A percentile compares a stretch with the other conserved stretches of the same genome.
phyloP scores from a whole-genome alignment of 1,140 invertebrate genomes.

The Medauroidea extradentata region DNA sequence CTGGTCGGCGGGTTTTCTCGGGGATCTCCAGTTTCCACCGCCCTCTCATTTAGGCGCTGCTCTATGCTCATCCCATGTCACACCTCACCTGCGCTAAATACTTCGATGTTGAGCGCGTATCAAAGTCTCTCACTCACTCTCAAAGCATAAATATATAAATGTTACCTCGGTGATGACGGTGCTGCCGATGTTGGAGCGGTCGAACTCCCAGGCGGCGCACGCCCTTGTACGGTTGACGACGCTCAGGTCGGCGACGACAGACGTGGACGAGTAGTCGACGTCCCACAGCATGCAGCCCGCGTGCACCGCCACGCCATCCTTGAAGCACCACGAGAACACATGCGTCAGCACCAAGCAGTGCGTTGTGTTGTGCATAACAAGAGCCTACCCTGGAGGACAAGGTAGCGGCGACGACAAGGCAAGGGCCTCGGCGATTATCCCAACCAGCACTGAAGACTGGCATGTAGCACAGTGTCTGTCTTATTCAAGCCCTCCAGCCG shows the following conservation, averaged over 20 bases:
- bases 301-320: slow-evolving; percentile 4
- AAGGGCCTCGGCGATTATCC: too few relatives aligned
- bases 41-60: too few relatives aligned
- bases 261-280: slow-evolving; percentile 16
- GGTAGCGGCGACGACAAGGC: too few relatives aligned
- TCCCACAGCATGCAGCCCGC: slow-evolving; percentile 25
- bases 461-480: too few relatives aligned
- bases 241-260: slow-evolving; percentile 50
- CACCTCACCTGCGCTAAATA: too few relatives aligned
- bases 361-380: not conserved
- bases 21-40: too few relatives aligned
- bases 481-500: too few relatives aligned
- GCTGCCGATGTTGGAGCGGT: not conserved
- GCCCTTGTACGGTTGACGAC: slow-evolving; percentile 21
- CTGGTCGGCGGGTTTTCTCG: too few relatives aligned
- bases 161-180: slow-evolving; percentile 3
- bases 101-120: too few relatives aligned
- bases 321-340: slow-evolving; percentile 15
- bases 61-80: too few relatives aligned
- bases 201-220: slow-evolving; percentile 6
- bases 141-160: not conserved
- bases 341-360: not conserved
- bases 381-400: not conserved
- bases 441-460: too few relatives aligned
- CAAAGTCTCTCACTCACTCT: too few relatives aligned